phyloP scores from a whole-genome alignment of 2,888 invertebrate species.

The Nipponacmea schrenckii region DNA sequence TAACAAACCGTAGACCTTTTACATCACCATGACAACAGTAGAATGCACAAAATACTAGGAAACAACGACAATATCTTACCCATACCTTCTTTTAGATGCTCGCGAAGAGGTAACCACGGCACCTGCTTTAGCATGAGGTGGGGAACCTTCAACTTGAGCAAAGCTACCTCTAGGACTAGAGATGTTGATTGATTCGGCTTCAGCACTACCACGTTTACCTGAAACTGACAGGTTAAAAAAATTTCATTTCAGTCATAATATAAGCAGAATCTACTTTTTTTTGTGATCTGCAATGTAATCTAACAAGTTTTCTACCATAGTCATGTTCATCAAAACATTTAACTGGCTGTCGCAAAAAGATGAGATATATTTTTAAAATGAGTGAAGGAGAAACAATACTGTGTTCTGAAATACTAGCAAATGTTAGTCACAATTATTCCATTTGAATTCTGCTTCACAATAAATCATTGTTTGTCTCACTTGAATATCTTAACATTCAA shows the following conservation, averaged over 20 bases:
- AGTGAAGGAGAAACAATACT: too few relatives aligned
- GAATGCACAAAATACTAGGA: conserved; percentile 1
- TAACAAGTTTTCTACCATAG: too few relatives aligned
- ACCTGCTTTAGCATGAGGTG: conserved; percentile 76
- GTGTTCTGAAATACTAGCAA: too few relatives aligned
- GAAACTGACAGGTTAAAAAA: conserved; percentile 29
- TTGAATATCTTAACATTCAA: conserved; percentile 22
- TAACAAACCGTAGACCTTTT: background rate
- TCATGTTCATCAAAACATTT: too few relatives aligned
- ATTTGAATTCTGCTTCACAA: too few relatives aligned
- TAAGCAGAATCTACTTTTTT: too few relatives aligned
- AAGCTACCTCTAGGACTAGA: conserved; percentile 74
- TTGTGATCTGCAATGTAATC: too few relatives aligned
- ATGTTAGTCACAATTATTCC: too few relatives aligned
- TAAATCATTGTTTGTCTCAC: background rate
- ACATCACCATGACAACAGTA: background rate
- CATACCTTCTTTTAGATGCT: conserved; percentile 85
- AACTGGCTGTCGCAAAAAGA: too few relatives aligned
- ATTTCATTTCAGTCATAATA: too few relatives aligned
- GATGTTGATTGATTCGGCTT: conserved; percentile 60
- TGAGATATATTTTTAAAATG: too few relatives aligned
- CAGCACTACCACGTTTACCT: conserved; percentile 59
- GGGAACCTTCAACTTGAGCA: conserved; percentile 61
- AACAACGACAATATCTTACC: conserved; percentile 10
- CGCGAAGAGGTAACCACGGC: conserved; percentile 91